Evolutionary conservation across 2,888 invertebrate species (phyloP), one percentile per base, ranked within the genome.

Genomic region (Caenorhabditis sp.): DNA sequence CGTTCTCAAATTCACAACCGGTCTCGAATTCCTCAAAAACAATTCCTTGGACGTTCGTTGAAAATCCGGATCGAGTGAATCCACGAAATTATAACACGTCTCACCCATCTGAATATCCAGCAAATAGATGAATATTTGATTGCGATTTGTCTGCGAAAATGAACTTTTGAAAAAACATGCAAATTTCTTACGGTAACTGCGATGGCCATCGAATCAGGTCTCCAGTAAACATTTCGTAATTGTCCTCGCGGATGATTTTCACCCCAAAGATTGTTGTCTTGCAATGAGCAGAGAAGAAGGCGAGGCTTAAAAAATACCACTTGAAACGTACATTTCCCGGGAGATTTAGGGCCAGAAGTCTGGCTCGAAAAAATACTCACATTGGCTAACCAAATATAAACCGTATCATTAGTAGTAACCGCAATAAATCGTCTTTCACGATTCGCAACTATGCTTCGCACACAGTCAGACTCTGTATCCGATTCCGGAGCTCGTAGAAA

Each of bases 341-440:
- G n/a, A n/a, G n/a, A n/a, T n/a, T n/a, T n/a, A n/a, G n/a, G n/a
- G n/a, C n/a, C n/a, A n/a, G n/a, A n/a, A n/a, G n/a, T n/a, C n/a
- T n/a, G n/a, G 10, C 10, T 31, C 24, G 1, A 37, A 51, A 17
- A 54, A 27, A 3, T 4, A 24, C 76, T 66, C 60, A 86, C 86
- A 72, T 84, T 78, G 19, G 84, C 71, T n/a, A 82, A 76, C 74
- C 79, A 87, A 43, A 87, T 78, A 62, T 78, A 82, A 2, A 87
- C 36, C 0, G 79, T 59, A 27, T 78, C 69, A 24, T 63, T 66
- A 0, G 84, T 83, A 1, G 81, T 74, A 17, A 81, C 72, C 12
- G 83, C 84, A 57, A 85, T 68, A 24, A 86, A 65, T 10, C 74
- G 70, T n/a, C 81, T 74, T 26, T 86, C 87, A n/a, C 86, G 73